Base-by-base conservation (phyloP, 37 sponge, comb jelly and placozoan species). In the Lycopodina hypogea region DNA sequence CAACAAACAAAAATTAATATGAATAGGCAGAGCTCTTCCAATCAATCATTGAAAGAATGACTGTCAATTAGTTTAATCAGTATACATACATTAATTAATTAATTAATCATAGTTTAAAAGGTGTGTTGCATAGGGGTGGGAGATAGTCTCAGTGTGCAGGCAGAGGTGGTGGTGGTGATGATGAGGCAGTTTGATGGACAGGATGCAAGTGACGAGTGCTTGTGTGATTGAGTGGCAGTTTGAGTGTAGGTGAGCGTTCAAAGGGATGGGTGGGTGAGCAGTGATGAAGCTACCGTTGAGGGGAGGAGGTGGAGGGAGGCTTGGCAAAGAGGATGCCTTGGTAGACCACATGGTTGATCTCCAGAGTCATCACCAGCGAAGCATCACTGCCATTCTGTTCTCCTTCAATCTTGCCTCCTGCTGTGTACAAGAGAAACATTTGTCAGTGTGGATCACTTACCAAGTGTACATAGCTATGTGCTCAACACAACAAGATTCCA, bases 241-340 rank as follows among this genome's bases (percentile, higher is more conserved):
- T 14, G 52, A 50, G 50, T 58, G 14, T 60, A 15, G 61, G 17
- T 60, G 61, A 28, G 61, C 6, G 24, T 60, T 28, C 61, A 23
- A 36, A 36, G 48, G 52, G 72, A 36, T 29, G 51, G 72, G 51
- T 8, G 75, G 56, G 58, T 51, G 75, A 3, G 75, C n/a, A n/a
- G n/a, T n/a, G 22, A 6, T 74, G 37, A 23, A 28, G 58, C 58
- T 56, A 53, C 56, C 58, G 30, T 32, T 65, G 66, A 17, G 66
- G 35, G 35, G 66, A 65, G 7, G 66, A 32, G 35, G n/a, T 32
- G 30, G 66, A 29, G 3, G 26, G 66, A 7, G 90, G 90, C 48
- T 84, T 83, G 22, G 90, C 90, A 52, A 89, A 89, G 50, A 89
- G 80, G 2, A 89, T 85, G 23, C 90, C 90, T 37, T 89, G 90